Evolutionary conservation across 2,888 invertebrate species (phyloP), one percentile per base, ranked within the genome.

Genomic region (Malthinus seriepunctatus): DNA sequence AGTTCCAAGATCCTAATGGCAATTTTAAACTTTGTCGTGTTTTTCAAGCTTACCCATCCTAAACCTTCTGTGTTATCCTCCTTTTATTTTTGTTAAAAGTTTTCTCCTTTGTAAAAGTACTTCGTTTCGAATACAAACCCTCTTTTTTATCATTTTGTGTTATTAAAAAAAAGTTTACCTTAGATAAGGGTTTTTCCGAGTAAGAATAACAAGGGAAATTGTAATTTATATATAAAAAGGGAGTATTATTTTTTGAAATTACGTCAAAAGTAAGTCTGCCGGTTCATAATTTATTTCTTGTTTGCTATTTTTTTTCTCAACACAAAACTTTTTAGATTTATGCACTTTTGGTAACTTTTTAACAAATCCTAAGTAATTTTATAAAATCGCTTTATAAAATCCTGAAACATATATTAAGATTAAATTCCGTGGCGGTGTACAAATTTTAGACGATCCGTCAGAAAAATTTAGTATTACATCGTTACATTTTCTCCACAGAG

Each of bases 91-190:
- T 71, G 70, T 70, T 66, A 68, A 69, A 73, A 73, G 69, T 73
- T 73, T 72, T 66, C 70, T 67, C 71, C 73, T 71, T 73, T 73
- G 68, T 66, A 72, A 69, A 71, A 71, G 72, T 69, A 72, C 72
- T 73, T 73, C 73, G 70, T 72, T 58, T 73, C 72, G 66, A 69
- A 71, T 69, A 72, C 70, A 71, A 73, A 73, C 71, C 71, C 70
- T 64, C 71, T 73, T 72, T 74, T 73, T 73, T 73, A 73, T 73
- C 73, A 71, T 67, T 66, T 62, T 65, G 67, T 72, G 72, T 74
- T 74, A 75, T 74, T 75, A 73, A 74, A 73, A 73, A 74, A 73
- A 73, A 68, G 68, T 68, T 69, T 69, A 69, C 69, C 67, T 71
- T 69, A 69, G 69, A 71, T 69, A 69, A 69, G 67, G 64, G 63